Conservation (phyloP, 2,888 invertebrate genomes). For the Petrophora chlorosata region DNA sequence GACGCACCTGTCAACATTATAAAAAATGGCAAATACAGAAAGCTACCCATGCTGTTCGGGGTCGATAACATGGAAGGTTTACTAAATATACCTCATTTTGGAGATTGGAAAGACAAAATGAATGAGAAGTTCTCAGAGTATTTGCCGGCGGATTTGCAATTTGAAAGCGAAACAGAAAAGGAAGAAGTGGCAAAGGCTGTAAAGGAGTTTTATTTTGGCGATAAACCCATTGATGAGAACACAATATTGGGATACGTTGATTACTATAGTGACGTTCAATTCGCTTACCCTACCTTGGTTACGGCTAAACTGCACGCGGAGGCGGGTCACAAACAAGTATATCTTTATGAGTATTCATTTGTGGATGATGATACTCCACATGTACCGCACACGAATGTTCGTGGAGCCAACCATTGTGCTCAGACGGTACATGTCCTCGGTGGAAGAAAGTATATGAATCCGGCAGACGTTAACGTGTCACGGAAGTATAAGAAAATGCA, state of each 20-base stretch:
- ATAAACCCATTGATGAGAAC: slow-evolving; percentile 39
- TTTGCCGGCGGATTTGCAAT: slow-evolving; percentile 54
- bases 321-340: slow-evolving; percentile 52
- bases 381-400: slow-evolving; percentile 42
- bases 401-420: slow-evolving; percentile 48
- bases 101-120: slow-evolving; percentile 49
- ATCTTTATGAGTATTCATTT: slow-evolving; percentile 57
- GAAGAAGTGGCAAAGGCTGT: slow-evolving; percentile 44
- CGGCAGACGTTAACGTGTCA: slow-evolving; percentile 18
- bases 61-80: slow-evolving; percentile 53
- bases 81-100: slow-evolving; percentile 34
- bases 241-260: slow-evolving; percentile 49
- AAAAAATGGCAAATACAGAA: slow-evolving; percentile 44
- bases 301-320: slow-evolving; percentile 45
- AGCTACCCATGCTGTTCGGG: slow-evolving; percentile 55
- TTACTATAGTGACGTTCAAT: slow-evolving; percentile 61
- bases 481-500: slow-evolving; percentile 42
- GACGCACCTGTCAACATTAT: slow-evolving; percentile 52
- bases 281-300: slow-evolving; percentile 44
- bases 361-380: slow-evolving; percentile 40
- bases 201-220: slow-evolving; percentile 56
- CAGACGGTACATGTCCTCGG: slow-evolving; percentile 45
- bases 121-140: slow-evolving; percentile 57
- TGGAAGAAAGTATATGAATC: slow-evolving; percentile 17
- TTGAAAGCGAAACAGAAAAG: slow-evolving; percentile 46